Conservation (phyloP, 1,140 invertebrate species). For the Asobara japonica region DNA sequence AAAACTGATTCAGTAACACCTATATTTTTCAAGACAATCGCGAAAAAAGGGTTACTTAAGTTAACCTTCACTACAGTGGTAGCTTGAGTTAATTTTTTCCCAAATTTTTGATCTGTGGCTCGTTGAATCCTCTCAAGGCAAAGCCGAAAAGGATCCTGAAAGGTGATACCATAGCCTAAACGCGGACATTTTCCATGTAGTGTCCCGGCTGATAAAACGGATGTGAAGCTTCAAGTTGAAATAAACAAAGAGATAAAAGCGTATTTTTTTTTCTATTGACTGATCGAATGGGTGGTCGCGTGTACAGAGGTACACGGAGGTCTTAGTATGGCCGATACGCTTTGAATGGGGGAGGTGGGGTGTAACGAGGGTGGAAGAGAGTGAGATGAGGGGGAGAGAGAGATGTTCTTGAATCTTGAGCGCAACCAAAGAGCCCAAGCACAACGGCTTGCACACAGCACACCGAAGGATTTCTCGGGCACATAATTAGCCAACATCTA, state of each 20-base stretch:
- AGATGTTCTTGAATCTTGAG: not conserved
- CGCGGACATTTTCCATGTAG: no score
- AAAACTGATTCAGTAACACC: no score
- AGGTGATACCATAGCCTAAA: no score
- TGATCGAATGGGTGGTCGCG: constrained; percentile 45
- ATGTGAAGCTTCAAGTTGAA: constrained; percentile 23
- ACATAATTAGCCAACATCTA: constrained; percentile 69
- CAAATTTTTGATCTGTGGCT: no score
- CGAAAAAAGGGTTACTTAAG: no score
- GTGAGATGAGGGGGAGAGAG: not conserved
- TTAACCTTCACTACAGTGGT: no score
- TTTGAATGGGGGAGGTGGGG: not conserved
- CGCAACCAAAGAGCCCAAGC: constrained; percentile 1
- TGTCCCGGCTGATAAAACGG: no score
- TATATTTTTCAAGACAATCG: no score
- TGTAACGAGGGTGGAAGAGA: not conserved
- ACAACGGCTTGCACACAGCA: not conserved
- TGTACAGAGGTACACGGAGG: constrained; percentile 28
- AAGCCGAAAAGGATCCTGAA: no score
- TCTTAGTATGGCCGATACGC: constrained; percentile 25
- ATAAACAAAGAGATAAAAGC: not conserved
- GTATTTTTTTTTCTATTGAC: constrained; percentile 15
- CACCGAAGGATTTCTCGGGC: constrained; percentile 52
- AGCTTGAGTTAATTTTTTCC: no score
- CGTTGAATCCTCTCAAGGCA: no score